Percentiles rank a stretch among this genome's conserved stretches.
Evolutionary conservation across 2,888 invertebrate species (phyloP).

Genomic region (Synanthedon myopaeformis): DNA sequence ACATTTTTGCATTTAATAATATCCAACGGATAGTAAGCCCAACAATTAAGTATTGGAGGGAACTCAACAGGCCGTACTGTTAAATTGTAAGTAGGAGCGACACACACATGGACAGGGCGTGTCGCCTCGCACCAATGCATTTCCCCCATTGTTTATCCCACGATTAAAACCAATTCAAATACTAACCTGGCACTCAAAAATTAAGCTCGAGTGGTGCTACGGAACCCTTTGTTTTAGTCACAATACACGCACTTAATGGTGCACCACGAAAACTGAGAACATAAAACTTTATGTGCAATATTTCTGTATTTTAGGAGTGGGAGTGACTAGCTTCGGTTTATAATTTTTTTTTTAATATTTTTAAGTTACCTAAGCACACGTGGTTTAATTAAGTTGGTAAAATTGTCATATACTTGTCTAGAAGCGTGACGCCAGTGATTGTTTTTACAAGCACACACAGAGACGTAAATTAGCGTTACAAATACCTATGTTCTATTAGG

Average conservation of each 20-base stretch:
- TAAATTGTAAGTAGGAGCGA: not conserved
- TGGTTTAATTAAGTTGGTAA: no score
- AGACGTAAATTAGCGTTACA: no score
- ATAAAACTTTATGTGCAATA: conserved; percentile 1
- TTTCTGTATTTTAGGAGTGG: no score
- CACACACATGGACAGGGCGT: conserved; percentile 48
- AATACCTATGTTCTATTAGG: no score
- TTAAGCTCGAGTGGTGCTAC: conserved; percentile 61
- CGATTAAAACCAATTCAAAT: conserved; percentile 68
- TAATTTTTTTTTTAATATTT: no score
- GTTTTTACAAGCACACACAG: no score
- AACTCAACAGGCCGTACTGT: not conserved
- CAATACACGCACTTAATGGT: conserved; percentile 45
- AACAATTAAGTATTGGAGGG: not conserved
- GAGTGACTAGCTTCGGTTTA: no score
- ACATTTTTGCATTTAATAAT: no score
- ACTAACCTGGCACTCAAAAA: conserved; percentile 67
- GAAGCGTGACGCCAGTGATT: no score
- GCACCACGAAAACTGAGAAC: conserved; percentile 30
- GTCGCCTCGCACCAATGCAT: conserved; percentile 44
- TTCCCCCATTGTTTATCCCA: conserved; percentile 66
- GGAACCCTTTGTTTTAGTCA: conserved; percentile 58
- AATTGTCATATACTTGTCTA: no score
- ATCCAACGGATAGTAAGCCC: no score
- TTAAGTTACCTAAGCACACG: no score